Percentiles rank a stretch among this genome's conserved stretches.
phyloP scores from a whole-genome alignment of 2,888 invertebrate genomes.

The Charanyca ferruginea region DNA sequence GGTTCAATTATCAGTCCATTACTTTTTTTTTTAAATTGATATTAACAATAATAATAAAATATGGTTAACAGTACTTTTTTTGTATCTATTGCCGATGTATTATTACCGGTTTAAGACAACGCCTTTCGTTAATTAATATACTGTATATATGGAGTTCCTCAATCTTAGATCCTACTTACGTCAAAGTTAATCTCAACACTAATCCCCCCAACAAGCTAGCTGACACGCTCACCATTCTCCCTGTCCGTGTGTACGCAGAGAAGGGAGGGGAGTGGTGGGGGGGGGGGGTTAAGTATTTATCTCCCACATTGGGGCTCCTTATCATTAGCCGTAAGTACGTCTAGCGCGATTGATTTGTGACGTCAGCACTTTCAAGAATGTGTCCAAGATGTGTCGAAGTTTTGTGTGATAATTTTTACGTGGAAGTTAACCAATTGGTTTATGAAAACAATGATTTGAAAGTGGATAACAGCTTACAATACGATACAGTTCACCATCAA shows the following conservation, averaged over 20 bases:
- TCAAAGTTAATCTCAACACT: not conserved
- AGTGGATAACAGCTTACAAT: no score
- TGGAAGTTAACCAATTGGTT: no score
- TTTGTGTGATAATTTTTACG: not conserved
- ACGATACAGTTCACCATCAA: no score
- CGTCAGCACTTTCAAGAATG: constrained; percentile 26
- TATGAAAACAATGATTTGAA: no score
- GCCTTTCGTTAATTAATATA: no score
- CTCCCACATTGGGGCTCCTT: constrained; percentile 20
- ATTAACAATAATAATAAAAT: no score
- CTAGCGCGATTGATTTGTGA: constrained; percentile 37
- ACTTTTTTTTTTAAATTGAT: no score
- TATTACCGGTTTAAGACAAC: no score
- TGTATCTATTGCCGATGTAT: no score
- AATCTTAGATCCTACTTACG: not conserved
- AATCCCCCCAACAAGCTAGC: constrained; percentile 1
- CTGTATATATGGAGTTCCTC: no score
- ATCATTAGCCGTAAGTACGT: constrained; percentile 11
- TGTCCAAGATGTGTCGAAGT: not conserved
- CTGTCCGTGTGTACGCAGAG: not conserved
- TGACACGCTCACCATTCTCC: not conserved
- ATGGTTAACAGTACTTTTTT: no score
- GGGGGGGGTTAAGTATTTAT: constrained; percentile 34
- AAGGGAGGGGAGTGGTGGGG: not conserved
- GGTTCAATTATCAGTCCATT: no score